These are phyloP conservation scores for Neocloeon triangulifer DNA, from an alignment of 1,140 invertebrate species.

Conservation along the genomic window DNA sequence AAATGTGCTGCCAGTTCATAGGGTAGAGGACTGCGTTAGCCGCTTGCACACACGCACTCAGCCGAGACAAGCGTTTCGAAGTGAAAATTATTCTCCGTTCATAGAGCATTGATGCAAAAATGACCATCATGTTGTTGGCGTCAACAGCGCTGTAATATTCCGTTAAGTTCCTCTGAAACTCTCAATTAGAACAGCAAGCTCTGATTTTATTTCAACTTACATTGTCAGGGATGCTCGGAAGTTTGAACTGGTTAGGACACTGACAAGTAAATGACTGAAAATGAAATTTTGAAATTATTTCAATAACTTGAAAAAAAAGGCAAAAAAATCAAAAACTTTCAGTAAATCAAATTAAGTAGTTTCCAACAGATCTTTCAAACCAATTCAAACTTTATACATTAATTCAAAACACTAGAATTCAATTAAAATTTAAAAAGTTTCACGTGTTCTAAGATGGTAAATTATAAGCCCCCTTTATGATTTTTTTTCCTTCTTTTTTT, in stretches of 20 bases:
- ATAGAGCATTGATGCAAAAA: constrained; percentile 85
- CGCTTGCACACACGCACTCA: constrained; percentile 85
- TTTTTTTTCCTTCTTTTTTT: too few relatives aligned
- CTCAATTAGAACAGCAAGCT: constrained; percentile 1
- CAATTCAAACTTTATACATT: not conserved
- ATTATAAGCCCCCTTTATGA: too few relatives aligned
- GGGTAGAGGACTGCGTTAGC: constrained; percentile 84
- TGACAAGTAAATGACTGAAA: constrained; percentile 51
- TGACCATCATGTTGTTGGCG: constrained; percentile 72
- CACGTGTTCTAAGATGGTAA: too few relatives aligned
- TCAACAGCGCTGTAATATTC: constrained; percentile 92
- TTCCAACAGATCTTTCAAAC: not conserved
- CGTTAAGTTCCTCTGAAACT: constrained; percentile 70
- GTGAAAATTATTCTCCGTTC: constrained; percentile 81
- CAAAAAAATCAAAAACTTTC: constrained; percentile 7
- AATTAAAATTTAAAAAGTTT: not conserved
- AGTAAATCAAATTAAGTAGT: not conserved
- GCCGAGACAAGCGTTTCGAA: constrained; percentile 58
- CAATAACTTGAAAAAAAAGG: not conserved
- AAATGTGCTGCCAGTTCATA: constrained; percentile 96
- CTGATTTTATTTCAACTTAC: constrained; percentile 32
- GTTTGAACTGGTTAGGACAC: constrained; percentile 50
- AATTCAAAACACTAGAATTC: not conserved
- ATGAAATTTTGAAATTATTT: constrained; percentile 11
- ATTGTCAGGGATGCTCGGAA: constrained; percentile 86